These are phyloP conservation scores for Apis cerana DNA, from an alignment of 1,140 invertebrate genomes.

Conservation along the genomic window DNA sequence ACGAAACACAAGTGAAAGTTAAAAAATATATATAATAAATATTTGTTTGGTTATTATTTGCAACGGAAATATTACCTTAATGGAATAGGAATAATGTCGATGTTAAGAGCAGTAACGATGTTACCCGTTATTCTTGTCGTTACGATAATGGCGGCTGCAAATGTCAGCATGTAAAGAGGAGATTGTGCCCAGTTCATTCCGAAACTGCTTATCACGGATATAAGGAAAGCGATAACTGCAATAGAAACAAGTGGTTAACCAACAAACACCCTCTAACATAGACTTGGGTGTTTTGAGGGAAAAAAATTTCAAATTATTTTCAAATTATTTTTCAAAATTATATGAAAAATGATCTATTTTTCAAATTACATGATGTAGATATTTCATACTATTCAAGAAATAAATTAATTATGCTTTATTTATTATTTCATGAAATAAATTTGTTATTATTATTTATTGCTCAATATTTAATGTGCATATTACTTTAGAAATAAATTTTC, in stretches of 20 bases:
- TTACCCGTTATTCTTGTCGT: conserved; percentile 72
- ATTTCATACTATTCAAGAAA: too few species aligned
- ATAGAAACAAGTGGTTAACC: conserved; percentile 42
- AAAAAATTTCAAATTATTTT: too few species aligned
- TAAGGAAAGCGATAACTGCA: conserved; percentile 68
- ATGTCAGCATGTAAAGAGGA: conserved; percentile 73
- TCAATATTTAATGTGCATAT: too few species aligned
- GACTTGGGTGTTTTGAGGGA: too few species aligned
- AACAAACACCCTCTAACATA: background rate
- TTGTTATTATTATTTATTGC: too few species aligned
- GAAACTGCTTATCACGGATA: conserved; percentile 73
- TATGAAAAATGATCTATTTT: too few species aligned
- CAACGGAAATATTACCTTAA: conserved; percentile 73
- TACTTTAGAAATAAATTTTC: too few species aligned
- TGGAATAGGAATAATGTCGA: conserved; percentile 72
- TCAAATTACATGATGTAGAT: too few species aligned
- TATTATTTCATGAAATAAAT: too few species aligned
- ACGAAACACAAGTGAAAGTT: background rate
- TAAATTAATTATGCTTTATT: too few species aligned
- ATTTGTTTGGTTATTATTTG: background rate
- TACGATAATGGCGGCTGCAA: conserved; percentile 72
- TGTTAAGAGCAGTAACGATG: conserved; percentile 66
- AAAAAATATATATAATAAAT: background rate
- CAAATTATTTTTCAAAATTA: too few species aligned
- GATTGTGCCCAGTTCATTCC: conserved; percentile 75